Conservation (phyloP, 2,797 vertebrate genomes). For the Acanthopagrus latus region DNA sequence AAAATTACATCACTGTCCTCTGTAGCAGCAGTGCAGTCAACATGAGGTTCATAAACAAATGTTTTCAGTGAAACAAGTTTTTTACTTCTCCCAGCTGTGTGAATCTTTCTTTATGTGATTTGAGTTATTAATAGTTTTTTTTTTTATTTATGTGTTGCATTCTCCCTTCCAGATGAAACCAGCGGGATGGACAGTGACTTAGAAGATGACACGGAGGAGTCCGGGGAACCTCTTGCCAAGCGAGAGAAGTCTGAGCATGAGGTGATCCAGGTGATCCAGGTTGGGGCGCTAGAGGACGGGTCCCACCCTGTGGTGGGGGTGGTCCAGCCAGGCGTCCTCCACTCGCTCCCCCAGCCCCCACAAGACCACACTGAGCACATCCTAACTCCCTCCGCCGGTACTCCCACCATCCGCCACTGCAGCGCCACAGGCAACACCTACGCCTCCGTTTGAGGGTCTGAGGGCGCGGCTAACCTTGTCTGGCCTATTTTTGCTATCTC, state of each 20-base stretch:
- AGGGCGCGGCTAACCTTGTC: constrained; percentile 37
- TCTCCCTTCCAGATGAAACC: constrained; percentile 86
- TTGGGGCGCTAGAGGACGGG: constrained; percentile 85
- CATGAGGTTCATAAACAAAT: neutral
- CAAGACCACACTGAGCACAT: constrained; percentile 91
- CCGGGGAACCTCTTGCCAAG: constrained; percentile 92
- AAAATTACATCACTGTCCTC: neutral
- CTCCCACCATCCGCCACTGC: constrained; percentile 97
- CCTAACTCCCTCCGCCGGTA: constrained; percentile 84
- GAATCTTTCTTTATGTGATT: too few relatives aligned
- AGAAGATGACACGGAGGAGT: constrained; percentile 82
- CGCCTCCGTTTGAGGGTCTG: constrained; percentile 90
- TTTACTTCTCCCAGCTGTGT: too few relatives aligned
- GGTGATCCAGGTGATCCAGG: constrained; percentile 92
- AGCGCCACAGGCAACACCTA: constrained; percentile 96
- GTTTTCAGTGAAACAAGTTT: neutral
- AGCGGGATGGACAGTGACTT: constrained; percentile 89
- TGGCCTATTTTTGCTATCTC: constrained; percentile 47
- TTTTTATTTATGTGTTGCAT: neutral
- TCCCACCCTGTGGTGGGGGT: constrained; percentile 87
- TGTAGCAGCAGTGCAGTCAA: neutral
- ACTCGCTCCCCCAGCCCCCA: constrained; percentile 87
- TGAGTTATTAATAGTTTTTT: neutral
- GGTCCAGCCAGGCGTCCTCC: constrained; percentile 93
- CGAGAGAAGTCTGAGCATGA: constrained; percentile 91